Evolutionary conservation across 1,140 invertebrate genomes (phyloP).

Genomic region (Dendroctonus ponderosae): DNA sequence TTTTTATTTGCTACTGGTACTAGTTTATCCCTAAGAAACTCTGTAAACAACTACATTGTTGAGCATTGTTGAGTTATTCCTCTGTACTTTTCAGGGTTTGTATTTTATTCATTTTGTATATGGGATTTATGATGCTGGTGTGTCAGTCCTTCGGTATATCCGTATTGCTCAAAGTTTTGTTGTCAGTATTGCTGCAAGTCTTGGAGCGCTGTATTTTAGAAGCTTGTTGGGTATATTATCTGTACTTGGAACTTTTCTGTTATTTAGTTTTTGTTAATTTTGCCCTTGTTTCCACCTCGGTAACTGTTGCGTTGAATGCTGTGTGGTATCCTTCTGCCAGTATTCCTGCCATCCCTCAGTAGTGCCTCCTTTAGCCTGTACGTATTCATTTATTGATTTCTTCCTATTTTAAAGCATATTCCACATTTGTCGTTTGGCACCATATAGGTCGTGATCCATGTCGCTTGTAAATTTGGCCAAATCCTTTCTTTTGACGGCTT

Average conservation of each 20-base stretch:
- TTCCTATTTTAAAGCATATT: background rate
- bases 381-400: slow-evolving; percentile 1
- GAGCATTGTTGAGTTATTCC: too few relatives aligned
- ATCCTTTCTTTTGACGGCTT: too few relatives aligned
- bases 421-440: too few relatives aligned
- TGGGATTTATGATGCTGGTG: background rate
- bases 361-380: slow-evolving; percentile 1
- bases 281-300: slow-evolving; percentile 3
- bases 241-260: slow-evolving; percentile 3
- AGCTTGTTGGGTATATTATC: background rate
- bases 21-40: slow-evolving; percentile 1
- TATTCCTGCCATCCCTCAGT: background rate
- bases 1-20: too few relatives aligned
- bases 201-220: slow-evolving; percentile 1
- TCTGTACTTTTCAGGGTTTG: background rate
- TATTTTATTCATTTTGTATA: slow-evolving; percentile 1
- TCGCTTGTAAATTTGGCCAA: too few relatives aligned
- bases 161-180: background rate
- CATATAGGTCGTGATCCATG: too few relatives aligned
- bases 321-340: too few relatives aligned
- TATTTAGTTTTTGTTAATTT: slow-evolving; percentile 1
- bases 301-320: too few relatives aligned
- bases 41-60: slow-evolving; percentile 1
- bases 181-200: background rate
- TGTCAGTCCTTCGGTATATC: slow-evolving; percentile 1